Evolutionary conservation across 2,113 vertebrate genomes (phyloP), one percentile per base, ranked within the genome.

Genomic region (Petaurus breviceps): DNA sequence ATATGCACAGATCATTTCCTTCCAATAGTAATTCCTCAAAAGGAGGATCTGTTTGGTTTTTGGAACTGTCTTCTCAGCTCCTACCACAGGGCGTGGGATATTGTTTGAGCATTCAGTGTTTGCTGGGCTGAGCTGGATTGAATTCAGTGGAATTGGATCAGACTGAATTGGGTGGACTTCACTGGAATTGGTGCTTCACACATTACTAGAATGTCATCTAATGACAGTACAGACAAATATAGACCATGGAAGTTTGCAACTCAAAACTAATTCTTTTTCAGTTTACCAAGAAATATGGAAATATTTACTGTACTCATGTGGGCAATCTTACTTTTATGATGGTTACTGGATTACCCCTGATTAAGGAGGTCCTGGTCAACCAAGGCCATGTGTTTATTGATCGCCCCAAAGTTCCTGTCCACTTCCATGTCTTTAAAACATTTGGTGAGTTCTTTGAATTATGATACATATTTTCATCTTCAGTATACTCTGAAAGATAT

Each of bases 361-460:
- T 99, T 91, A 99, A 98, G 94, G 99, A 99, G 95, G 98, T 97
- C 31, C 97, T 99, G 2, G 95, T 99, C n/a, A 98, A 98, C 54
- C 98, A 99, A 94, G 99, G 98, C 0, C 98, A 99, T 14, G 98
- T 98, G 96, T 99, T 99, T 96, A 14, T 98, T 1, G 98, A 98
- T 37, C 99, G 99, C 0, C 99, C 99, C 0, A 3, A 97, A 7
- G 1, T 97, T 3, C 98, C 99, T 1, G 0, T 99, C 0, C 97
- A 95, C 92, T 92, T 96, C 25, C 97, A 94, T 47, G 84, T 98
- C 84, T 99, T 99, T 94, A 98, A 98, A 89, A 96, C 96, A 50
- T 98, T 98, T 96, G 98, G 98, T 99, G 97, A 98, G 98, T 98
- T 31, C 51, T n/a, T 93, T 90, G 2, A 84, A 2, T 23, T 90